A percentile compares a stretch with the other conserved stretches of the same genome.
Evolutionary conservation across 2,888 invertebrate species (phyloP).

Genomic region (Diarsia brunnea): DNA sequence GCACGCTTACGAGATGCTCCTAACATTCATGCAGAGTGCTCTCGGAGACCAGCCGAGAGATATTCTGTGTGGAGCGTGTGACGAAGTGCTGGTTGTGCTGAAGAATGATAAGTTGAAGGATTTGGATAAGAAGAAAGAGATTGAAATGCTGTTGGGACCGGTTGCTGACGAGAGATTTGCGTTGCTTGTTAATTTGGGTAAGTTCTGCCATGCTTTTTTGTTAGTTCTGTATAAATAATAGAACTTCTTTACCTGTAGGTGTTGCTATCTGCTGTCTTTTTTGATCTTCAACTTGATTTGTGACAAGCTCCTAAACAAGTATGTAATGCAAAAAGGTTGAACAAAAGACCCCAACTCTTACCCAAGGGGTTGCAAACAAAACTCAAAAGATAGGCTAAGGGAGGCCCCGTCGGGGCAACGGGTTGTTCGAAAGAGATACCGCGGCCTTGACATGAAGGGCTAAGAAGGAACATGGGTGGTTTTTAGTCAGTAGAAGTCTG

Average conservation of each 20-base stretch:
- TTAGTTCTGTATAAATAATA: not conserved
- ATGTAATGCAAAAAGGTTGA: too few relatives aligned
- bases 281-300: too few relatives aligned
- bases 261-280: too few relatives aligned
- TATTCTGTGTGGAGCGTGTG: slow-evolving; percentile 99
- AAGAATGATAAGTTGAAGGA: slow-evolving; percentile 99
- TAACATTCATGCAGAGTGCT: slow-evolving; percentile 99
- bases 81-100: slow-evolving; percentile 97
- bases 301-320: too few relatives aligned
- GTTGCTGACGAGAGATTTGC: slow-evolving; percentile 98
- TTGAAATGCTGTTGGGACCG: slow-evolving; percentile 95
- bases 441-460: too few relatives aligned
- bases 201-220: slow-evolving; percentile 42
- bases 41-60: slow-evolving; percentile 99
- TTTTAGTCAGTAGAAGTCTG: too few relatives aligned
- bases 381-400: too few relatives aligned
- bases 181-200: slow-evolving; percentile 96
- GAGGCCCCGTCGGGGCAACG: too few relatives aligned
- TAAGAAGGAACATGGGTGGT: too few relatives aligned
- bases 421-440: too few relatives aligned
- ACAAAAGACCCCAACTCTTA: too few relatives aligned
- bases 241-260: not conserved
- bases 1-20: slow-evolving; percentile 98
- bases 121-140: slow-evolving; percentile 97
- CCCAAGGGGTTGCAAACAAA: too few relatives aligned